phyloP scores from a whole-genome alignment of 1,140 invertebrate genomes.

The Hyles vespertilio region DNA sequence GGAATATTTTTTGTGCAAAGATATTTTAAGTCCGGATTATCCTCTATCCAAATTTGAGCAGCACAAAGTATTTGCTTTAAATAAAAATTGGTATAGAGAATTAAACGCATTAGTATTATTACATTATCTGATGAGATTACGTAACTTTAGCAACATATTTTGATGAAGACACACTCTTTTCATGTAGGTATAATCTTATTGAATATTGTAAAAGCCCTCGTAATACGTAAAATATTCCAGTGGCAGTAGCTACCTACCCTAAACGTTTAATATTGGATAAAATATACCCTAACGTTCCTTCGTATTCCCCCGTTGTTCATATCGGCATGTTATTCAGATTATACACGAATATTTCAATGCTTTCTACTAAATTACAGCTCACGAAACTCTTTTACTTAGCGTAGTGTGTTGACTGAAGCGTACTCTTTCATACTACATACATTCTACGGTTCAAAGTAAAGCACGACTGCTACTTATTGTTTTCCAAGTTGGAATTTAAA shows the following conservation, averaged over 20 bases:
- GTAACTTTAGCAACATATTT: conserved; percentile 15
- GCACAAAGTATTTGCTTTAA: too few relatives aligned
- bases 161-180: conserved; percentile 41
- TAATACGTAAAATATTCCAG: conserved; percentile 68
- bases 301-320: conserved; percentile 72
- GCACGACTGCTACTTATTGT: conserved; percentile 1
- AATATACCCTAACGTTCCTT: conserved; percentile 63
- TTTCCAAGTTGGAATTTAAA: neutral
- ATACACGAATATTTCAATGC: conserved; percentile 75
- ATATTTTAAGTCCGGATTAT: too few relatives aligned
- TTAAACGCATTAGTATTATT: neutral
- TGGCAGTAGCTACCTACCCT: conserved; percentile 41
- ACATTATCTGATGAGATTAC: conserved; percentile 9
- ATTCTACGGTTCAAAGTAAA: conserved; percentile 2
- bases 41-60: too few relatives aligned
- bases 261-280: conserved; percentile 74
- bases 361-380: conserved; percentile 74
- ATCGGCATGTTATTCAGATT: conserved; percentile 75
- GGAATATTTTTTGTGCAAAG: too few relatives aligned
- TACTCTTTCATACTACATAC: conserved; percentile 7
- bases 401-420: conserved; percentile 39
- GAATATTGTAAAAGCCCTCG: conserved; percentile 61
- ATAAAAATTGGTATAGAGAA: neutral
- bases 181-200: conserved; percentile 49
- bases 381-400: conserved; percentile 68